Conservation (phyloP, 1,140 invertebrate genomes). For the Euwallacea fornicatus region DNA sequence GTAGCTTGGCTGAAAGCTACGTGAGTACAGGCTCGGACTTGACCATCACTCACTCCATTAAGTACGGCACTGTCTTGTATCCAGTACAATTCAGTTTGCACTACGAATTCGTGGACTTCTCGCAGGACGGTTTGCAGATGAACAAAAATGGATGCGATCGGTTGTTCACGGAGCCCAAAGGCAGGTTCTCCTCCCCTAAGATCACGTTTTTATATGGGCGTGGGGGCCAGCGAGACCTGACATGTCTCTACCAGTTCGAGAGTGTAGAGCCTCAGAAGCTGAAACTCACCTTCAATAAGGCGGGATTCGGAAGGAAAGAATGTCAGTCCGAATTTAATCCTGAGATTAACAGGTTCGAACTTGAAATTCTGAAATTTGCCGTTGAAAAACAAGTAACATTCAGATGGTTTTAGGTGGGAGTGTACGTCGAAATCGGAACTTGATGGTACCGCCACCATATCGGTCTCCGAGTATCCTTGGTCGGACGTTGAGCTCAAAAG, state of each 20-base stretch:
- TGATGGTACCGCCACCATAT: conserved; percentile 64
- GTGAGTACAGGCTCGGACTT: conserved; percentile 70
- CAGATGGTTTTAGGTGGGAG: conserved; percentile 61
- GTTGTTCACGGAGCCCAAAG: conserved; percentile 59
- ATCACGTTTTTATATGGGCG: conserved; percentile 82
- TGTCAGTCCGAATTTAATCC: conserved; percentile 68
- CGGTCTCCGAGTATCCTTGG: conserved; percentile 75
- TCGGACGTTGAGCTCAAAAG: conserved; percentile 66
- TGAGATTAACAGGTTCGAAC: conserved; percentile 40
- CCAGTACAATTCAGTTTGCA: conserved; percentile 74
- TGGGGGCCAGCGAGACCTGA: conserved; percentile 74
- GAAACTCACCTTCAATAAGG: conserved; percentile 65
- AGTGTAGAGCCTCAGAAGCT: conserved; percentile 66
- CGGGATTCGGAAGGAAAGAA: conserved; percentile 67
- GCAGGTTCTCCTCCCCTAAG: conserved; percentile 72
- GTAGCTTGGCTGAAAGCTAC: conserved; percentile 71
- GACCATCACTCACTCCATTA: conserved; percentile 72
- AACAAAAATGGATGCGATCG: conserved; percentile 63
- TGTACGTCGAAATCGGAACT: conserved; percentile 57
- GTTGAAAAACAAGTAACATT: not conserved
- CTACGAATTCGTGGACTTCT: conserved; percentile 75
- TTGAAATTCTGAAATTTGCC: not conserved
- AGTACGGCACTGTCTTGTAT: conserved; percentile 75
- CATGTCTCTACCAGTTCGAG: conserved; percentile 74
- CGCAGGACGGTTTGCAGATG: conserved; percentile 63